Evolutionary conservation across 2,113 vertebrate genomes (phyloP).

Genomic region (Amphiprion percula): DNA sequence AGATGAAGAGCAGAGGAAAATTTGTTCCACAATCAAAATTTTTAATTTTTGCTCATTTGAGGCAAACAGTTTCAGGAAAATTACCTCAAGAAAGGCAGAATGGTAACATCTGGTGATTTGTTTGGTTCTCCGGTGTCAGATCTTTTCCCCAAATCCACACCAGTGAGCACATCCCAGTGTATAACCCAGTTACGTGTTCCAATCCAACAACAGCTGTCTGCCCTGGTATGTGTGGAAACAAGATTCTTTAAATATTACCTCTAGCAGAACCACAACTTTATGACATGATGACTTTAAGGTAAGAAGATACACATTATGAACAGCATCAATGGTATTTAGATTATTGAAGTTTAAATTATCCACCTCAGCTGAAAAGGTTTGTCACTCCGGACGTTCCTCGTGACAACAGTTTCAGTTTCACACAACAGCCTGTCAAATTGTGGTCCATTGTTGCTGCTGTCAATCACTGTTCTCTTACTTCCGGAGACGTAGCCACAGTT

Average conservation of each 20-base stretch:
- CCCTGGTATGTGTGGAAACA: slow-evolving; percentile 40
- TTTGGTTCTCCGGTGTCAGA: slow-evolving; percentile 80
- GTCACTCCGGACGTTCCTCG: slow-evolving; percentile 48
- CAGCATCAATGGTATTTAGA: not conserved
- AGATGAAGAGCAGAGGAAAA: too few relatives aligned
- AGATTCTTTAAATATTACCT: not conserved
- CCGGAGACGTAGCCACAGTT: slow-evolving; percentile 38
- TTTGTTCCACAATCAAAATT: not conserved
- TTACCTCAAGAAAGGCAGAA: slow-evolving; percentile 79
- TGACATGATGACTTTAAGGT: not conserved
- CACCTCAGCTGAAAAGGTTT: slow-evolving; percentile 73
- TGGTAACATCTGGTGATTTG: slow-evolving; percentile 69
- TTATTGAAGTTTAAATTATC: not conserved
- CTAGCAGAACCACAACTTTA: not conserved
- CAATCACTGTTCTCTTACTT: not conserved
- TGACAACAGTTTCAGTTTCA: slow-evolving; percentile 68
- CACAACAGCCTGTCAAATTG: not conserved
- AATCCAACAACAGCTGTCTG: slow-evolving; percentile 66
- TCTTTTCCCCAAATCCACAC: slow-evolving; percentile 79
- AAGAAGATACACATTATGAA: not conserved
- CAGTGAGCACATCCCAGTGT: slow-evolving; percentile 38
- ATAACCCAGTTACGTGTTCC: rapidly evolving
- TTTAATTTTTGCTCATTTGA: not conserved
- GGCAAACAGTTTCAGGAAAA: not conserved
- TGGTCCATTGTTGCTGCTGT: not conserved